Base-by-base conservation (phyloP, 37 sponge, comb jelly and placozoan species). In the Spongilla lacustris region DNA sequence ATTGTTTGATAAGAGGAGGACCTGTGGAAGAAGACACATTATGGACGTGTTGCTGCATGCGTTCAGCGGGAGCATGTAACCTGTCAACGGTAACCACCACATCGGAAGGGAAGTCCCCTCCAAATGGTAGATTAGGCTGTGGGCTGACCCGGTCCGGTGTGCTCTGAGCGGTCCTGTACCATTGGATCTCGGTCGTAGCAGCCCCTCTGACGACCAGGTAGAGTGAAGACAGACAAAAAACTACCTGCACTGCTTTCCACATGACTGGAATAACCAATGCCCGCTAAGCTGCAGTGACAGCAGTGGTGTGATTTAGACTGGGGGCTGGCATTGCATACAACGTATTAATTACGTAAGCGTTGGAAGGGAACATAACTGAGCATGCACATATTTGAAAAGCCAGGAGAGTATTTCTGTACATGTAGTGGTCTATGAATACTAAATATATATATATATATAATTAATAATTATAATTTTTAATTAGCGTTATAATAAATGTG, bases 101-200 rank as follows among this genome's bases (percentile, higher is more conserved):
- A 36, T 77, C 66, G 30, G 26, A 84, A 25, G 70, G 9, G 71
- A 94, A 94, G 73, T 94, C 85, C 11, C 13, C 36, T 33, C 50
- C 75, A 48, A 94, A 94, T 66, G 37, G 29, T 33, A 91, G 30
- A 17, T 25, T 5, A 41, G 74, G 32, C 35, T 90, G 90, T 2
- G 24, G 67, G 14, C 85, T 84, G 30, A 94, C 25, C 3, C 94
- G 79, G 67, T 94, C 94, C 10, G 46, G 28, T 0, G 88, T 94
- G 50, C 66, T 71, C 82, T 94, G 86, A 4, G 94, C 94, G 28
- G 94, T 94, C 24, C 92, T 80, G 66, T 80, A 84, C 92, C 92
- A 92, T 36, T 84, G 58, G 58, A 58, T 58, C 12, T 58, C 19
- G 58, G 1, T 58, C 19, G 21, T 17, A 17, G 1, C 58, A 17